Conservation (phyloP, 2,797 vertebrate species). For the Fratercula arctica region DNA sequence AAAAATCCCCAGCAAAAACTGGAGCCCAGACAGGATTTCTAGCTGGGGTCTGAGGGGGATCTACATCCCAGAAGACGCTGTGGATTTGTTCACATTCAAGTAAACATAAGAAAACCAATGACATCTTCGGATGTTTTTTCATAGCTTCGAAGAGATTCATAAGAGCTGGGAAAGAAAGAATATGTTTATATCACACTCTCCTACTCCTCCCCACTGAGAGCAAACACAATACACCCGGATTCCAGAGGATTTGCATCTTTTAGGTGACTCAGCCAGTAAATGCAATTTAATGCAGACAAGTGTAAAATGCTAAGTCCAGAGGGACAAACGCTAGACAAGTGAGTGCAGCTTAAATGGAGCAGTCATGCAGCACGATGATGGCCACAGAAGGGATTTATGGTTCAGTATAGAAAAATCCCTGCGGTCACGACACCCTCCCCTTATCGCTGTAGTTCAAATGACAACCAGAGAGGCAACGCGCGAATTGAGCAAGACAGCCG, state of each 20-base stretch:
- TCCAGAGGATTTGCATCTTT: constrained; percentile 40
- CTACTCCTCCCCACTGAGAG: background rate
- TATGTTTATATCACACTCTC: background rate
- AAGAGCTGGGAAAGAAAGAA: background rate
- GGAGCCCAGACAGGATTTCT: background rate
- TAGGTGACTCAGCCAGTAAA: constrained; percentile 31
- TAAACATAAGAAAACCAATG: background rate
- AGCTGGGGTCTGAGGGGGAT: background rate
- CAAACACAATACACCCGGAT: background rate
- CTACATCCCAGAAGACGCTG: background rate
- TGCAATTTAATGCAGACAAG: constrained; percentile 6
- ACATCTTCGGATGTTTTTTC: background rate
- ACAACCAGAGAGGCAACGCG: background rate
- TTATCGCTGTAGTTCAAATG: background rate
- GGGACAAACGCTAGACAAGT: background rate
- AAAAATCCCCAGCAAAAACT: background rate
- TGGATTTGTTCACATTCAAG: background rate
- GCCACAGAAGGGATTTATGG: background rate
- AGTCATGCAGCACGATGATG: background rate
- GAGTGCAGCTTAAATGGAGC: background rate
- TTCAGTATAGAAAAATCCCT: background rate
- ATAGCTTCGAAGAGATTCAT: background rate
- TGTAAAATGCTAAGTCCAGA: background rate
- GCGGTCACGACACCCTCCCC: background rate
- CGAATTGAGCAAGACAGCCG: background rate